Base-by-base conservation (phyloP, 2,113 vertebrate genomes). In the Cervus canadensis region DNA sequence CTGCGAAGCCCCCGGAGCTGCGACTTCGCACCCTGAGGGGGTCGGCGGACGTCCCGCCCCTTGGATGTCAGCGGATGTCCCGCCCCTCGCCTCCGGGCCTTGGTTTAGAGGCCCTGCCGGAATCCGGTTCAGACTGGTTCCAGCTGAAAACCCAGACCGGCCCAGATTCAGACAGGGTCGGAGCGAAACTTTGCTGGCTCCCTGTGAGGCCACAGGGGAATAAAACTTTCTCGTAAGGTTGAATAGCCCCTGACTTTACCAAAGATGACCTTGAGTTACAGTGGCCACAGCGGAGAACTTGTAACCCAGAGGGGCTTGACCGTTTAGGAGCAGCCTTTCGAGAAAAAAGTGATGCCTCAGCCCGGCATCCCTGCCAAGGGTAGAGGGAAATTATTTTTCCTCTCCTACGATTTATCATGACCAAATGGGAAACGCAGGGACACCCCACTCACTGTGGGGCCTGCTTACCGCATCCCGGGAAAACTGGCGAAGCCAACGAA, bases 11-110 rank as follows among this genome's bases (percentile, higher is more conserved):
- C 10, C 16, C 23, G 0, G 1, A 0, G 60, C 11, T n/a, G 48
- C 12, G 2, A 50, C 48, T 8, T 6, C 0, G 59, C 0, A 0
- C 60, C 8, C 40, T 7, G 23, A 2, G 4, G 48, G 2, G 4
- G n/a, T 60, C 5, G 0, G 50, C 16, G 23, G 1, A 0, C 11
- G 48, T 48, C 52, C 52, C 16, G 16, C 43, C 33, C 0, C 83
- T 54, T 6, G 10, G 59, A 15, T 11, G 48, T 48, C 48, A 7
- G 48, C 48, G 48, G 48, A 48, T 2, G 48, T 50, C 52, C 52
- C 5, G 16, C 43, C 33, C 1, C 83, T 54, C 8, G 10, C 6
- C 2, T 9, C 2, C 3, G 5, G 0, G 23, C 74, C 8, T 50
- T 0, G 0, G 4, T 52, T 50, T 40, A 36, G 60, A 3, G 3